Evolutionary conservation across 2,113 vertebrate genomes (phyloP).

Genomic region (Micromys minutus): DNA sequence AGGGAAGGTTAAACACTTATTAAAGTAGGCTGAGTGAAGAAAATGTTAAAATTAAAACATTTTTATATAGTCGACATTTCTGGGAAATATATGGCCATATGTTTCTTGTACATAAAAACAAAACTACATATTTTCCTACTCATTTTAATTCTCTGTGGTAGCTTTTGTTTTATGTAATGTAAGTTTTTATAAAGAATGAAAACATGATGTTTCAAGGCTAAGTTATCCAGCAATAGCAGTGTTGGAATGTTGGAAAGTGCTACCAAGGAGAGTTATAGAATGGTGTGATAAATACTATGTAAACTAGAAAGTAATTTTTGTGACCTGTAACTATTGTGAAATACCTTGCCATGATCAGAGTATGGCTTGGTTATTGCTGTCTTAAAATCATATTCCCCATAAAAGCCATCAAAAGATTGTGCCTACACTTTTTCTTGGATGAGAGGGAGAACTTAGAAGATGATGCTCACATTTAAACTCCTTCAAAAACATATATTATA

Average conservation of each 20-base stretch:
- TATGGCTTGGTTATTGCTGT: not conserved
- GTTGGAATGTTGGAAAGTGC: not conserved
- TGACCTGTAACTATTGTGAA: not conserved
- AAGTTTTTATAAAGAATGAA: not conserved
- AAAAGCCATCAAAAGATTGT: not conserved
- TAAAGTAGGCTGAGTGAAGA: too few relatives aligned
- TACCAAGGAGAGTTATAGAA: conserved; percentile 5
- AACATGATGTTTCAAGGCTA: not conserved
- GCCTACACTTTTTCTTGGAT: not conserved
- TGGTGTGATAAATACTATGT: not conserved
- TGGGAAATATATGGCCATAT: not conserved
- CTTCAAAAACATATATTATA: not conserved
- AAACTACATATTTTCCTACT: not conserved
- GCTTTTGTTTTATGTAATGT: not conserved
- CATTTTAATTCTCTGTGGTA: conserved; percentile 12
- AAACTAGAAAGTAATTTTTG: conserved; percentile 11
- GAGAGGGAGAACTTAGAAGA: not conserved
- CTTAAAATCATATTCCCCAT: not conserved
- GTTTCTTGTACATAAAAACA: conserved; percentile 22
- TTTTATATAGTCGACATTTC: conserved; percentile 24
- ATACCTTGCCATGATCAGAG: not conserved
- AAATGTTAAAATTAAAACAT: conserved; percentile 18
- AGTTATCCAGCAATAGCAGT: not conserved
- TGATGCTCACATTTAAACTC: not conserved
- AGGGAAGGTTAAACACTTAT: too few relatives aligned